Conservation (phyloP, 2,888 invertebrate species). For the Tenthredo distinguenda region DNA sequence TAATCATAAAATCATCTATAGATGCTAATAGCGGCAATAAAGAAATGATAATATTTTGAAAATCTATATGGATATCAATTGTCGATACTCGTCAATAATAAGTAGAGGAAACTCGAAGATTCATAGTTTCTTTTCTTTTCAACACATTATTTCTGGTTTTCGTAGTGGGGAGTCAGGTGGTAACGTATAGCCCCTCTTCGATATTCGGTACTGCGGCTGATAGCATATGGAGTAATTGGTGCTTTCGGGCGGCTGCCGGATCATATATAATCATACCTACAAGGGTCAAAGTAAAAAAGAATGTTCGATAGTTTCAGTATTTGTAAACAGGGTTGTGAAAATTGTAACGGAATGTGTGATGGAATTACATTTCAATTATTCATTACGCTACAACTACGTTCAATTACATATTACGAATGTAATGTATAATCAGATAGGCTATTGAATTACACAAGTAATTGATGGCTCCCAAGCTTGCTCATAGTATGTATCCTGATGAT, state of each 20-base stretch:
- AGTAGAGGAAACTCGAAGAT: not conserved
- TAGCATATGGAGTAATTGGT: constrained; percentile 8
- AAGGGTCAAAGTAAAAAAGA: not conserved
- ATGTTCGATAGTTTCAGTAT: not conserved
- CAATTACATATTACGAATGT: no score
- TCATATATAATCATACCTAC: not conserved
- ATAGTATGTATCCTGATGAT: no score
- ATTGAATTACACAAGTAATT: no score
- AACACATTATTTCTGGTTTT: not conserved
- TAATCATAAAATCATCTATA: not conserved
- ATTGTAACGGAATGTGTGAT: no score
- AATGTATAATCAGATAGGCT: no score
- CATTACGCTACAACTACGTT: no score
- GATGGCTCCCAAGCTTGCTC: no score
- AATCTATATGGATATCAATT: not conserved
- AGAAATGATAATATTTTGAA: not conserved
- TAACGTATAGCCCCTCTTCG: not conserved
- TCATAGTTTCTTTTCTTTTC: not conserved
- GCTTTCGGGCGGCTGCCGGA: not conserved
- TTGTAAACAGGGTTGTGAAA: not conserved
- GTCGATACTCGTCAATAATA: constrained; percentile 2
- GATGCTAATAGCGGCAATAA: not conserved
- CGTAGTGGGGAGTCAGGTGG: not conserved
- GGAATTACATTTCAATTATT: no score
- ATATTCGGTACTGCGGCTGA: not conserved